phyloP scores from a whole-genome alignment of 1,140 invertebrate species.

The Paralvinella palmiformis region DNA sequence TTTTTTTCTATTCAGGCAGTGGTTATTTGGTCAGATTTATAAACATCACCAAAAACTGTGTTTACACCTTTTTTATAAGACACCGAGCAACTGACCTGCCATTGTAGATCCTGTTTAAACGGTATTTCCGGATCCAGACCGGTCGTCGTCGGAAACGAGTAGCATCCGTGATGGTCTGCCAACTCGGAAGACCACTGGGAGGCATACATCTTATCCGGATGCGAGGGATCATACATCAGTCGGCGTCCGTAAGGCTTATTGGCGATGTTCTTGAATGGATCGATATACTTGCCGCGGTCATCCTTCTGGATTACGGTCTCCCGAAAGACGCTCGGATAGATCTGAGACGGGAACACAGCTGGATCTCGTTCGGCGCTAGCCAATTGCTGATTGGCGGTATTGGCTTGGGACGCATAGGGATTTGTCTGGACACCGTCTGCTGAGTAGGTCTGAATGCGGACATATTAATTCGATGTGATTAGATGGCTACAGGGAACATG shows the following conservation, averaged over 20 bases:
- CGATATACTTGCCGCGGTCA: constrained; percentile 16
- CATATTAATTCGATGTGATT: no score
- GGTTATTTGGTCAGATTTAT: no score
- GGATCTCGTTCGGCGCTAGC: neutral
- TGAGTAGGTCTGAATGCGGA: no score
- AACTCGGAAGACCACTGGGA: constrained; percentile 20
- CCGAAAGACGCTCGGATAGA: constrained; percentile 14
- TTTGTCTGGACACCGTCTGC: no score
- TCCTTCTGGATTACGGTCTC: constrained; percentile 8
- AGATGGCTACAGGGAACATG: no score
- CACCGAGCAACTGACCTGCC: constrained; percentile 20
- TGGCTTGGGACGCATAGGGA: no score
- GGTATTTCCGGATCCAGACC: constrained; percentile 17
- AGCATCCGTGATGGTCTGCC: constrained; percentile 3
- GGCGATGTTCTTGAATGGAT: constrained; percentile 10
- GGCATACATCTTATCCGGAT: constrained; percentile 20
- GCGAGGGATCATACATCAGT: constrained; percentile 19
- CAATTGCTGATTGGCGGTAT: no score
- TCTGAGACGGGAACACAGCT: neutral
- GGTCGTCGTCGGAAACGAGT: constrained; percentile 10
- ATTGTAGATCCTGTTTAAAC: constrained; percentile 12
- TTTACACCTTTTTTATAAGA: no score
- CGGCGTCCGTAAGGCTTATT: constrained; percentile 8
- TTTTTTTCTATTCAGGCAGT: no score
- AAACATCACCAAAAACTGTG: no score